Base-by-base conservation (phyloP, 2,797 vertebrate species). In the Micrastur ruficollis region DNA sequence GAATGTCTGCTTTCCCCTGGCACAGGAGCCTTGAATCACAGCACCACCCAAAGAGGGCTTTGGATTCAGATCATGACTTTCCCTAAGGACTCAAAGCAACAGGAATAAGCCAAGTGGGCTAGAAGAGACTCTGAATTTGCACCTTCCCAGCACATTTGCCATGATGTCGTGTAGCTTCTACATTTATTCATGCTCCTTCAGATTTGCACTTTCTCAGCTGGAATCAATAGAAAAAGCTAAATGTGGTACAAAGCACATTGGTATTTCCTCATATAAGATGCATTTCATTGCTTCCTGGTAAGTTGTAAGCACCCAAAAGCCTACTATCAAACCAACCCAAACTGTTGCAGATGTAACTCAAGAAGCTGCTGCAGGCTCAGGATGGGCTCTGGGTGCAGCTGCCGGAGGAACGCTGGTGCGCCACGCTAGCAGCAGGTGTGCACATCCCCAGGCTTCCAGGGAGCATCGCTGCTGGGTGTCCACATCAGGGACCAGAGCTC, bases 261-360 rank as follows among this genome's bases (percentile, higher is more conserved):
- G 73, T 34, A 94, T 97, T 93, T 96, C 92, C 83, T 92, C 73
- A 90, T 72, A 46, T 27, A 66, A 82, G 47, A 94, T 59, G 44
- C 74, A 87, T 87, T 91, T 89, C 79, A 89, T 36, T 62, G 44
- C 71, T 89, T 89, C 67, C 75, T 8, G 40, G 25, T 46, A 86
- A 86, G 59, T 1, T 80, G n/a, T 74, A 91, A 91, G 91, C 63
- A 75, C 36, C 29, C 86, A 83, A 84, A 88, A 93, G n/a, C 53
- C 40, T 34, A 18, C 50, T 11, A 46, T 23, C 20, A 86, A 90
- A 81, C 14, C 52, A 90, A 67, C 19, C 49, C n/a, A 61, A 62
- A 72, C 36, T 23, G 22, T 61, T 29, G 74, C 70, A 86, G 86
- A 81, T 68, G 66, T 71, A 81, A 46, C 40, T 86, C 56, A 86